A percentile compares a stretch with the other conserved stretches of the same genome.
phyloP scores from a whole-genome alignment of 2,888 invertebrate species.

The Drosophila flavopinicola region DNA sequence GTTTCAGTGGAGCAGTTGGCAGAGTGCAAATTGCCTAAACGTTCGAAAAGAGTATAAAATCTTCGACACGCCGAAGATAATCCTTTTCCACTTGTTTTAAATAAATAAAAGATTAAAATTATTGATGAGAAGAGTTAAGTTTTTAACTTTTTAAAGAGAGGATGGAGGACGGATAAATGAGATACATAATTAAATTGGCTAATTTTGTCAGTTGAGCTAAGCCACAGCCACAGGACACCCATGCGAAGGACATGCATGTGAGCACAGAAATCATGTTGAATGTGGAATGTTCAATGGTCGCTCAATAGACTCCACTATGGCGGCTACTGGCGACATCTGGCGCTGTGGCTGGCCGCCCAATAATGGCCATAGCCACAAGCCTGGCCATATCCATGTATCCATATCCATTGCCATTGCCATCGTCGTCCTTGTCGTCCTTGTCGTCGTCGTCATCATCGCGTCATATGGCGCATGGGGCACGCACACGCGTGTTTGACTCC shows the following conservation, averaged over 20 bases:
- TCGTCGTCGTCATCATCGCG: conserved; percentile 40
- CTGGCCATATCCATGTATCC: conserved; percentile 4
- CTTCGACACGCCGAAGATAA: too few relatives aligned
- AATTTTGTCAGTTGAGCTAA: background rate
- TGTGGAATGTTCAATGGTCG: conserved; percentile 59
- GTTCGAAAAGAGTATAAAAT: too few relatives aligned
- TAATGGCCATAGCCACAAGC: conserved; percentile 28
- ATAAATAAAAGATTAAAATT: too few relatives aligned
- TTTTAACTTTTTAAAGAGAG: too few relatives aligned
- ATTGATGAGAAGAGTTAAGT: too few relatives aligned
- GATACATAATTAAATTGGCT: too few relatives aligned
- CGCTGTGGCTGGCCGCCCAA: conserved; percentile 42
- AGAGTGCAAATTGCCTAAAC: too few relatives aligned
- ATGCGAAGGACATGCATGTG: background rate
- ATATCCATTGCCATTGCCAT: conserved; percentile 18
- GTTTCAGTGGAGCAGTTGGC: too few relatives aligned
- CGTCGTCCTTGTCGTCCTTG: conserved; percentile 7
- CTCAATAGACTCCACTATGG: conserved; percentile 55
- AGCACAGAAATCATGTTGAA: conserved; percentile 44
- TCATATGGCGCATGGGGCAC: conserved; percentile 45
- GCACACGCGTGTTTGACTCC: conserved; percentile 33
- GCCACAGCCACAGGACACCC: background rate
- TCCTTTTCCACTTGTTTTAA: too few relatives aligned
- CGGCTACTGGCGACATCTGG: conserved; percentile 52
- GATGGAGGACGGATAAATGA: too few relatives aligned